phyloP scores from a whole-genome alignment of 2,888 invertebrate species.

The Sericinus montela region DNA sequence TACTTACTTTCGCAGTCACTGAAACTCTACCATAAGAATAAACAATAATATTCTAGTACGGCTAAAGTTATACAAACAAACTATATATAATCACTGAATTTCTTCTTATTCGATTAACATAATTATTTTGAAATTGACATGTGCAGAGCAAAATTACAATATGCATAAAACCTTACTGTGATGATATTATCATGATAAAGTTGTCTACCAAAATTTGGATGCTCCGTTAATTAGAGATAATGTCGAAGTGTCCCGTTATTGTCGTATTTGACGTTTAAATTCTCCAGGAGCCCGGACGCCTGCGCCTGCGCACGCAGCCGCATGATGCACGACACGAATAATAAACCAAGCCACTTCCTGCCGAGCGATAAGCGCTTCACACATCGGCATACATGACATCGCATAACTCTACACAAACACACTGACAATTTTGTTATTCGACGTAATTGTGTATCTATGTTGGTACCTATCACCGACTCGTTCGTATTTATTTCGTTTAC shows the following conservation, averaged over 20 bases:
- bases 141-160: too few species aligned
- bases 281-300: conserved; percentile 54
- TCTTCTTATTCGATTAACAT: too few species aligned
- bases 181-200: too few species aligned
- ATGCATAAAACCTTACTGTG: too few species aligned
- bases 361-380: conserved; percentile 67
- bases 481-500: conserved; percentile 33
- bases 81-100: too few species aligned
- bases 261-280: conserved; percentile 52
- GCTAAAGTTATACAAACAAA: too few species aligned
- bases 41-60: too few species aligned
- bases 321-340: conserved; percentile 76
- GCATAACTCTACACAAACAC: conserved; percentile 24
- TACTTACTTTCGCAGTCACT: too few species aligned
- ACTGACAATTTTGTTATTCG: conserved; percentile 22
- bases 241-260: conserved; percentile 59
- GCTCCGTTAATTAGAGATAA: conserved; percentile 56
- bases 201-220: conserved; percentile 2
- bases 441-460: conserved; percentile 24
- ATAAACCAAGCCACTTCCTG: conserved; percentile 77
- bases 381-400: conserved; percentile 45
- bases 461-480: conserved; percentile 37
- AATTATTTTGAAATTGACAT: too few species aligned
- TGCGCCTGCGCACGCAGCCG: conserved; percentile 48
- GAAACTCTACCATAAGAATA: too few species aligned